Evolutionary conservation across 2,113 vertebrate species (phyloP), one percentile per base, ranked within the genome.

Genomic region (Hemibagrus wyckioides): DNA sequence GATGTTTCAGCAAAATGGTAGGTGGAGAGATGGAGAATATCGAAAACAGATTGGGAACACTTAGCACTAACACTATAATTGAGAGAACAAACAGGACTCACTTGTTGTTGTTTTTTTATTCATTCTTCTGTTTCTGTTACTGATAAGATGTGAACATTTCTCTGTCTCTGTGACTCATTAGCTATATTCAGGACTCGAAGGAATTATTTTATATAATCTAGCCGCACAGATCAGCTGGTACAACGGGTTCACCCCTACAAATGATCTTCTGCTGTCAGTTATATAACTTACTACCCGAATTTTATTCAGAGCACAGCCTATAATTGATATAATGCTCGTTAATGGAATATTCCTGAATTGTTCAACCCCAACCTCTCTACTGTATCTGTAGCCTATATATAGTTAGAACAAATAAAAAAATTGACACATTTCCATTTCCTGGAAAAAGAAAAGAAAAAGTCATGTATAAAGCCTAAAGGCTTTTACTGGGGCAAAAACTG

Each of bases 121-220:
- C 54, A 85, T 41, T 33, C 65, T 41, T 44, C 41, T n/a, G 14
- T 79, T 86, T 44, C 75, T 30, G 33, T 61, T 44, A 41, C 61
- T 87, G 59, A 59, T 75, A 73, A 73, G 63, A 82, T 75, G 50
- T 73, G 44, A 82, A 83, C 56, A 77, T 50, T 52, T 41, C 14
- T 1, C 57, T n/a, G 6, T 83, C 57, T 80, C 61, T 21, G 25
- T 61, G 30, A 44, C 39, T 54, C 69, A 44, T 84, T 80, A 75
- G 73, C 50, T 81, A 21, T 36, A 41, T 41, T 80, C 71, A 17
- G 54, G 17, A 73, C 11, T 67, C 8, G 11, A 76, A 77, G 69
- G 30, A 71, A 39, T 19, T 83, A 83, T 79, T 65, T 63, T 44
- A 44, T 48, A 71, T 39, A 71, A 9, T 71, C 67, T 21, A 13